phyloP scores from a whole-genome alignment of 1,140 invertebrate genomes.

The Metaphire vulgaris region DNA sequence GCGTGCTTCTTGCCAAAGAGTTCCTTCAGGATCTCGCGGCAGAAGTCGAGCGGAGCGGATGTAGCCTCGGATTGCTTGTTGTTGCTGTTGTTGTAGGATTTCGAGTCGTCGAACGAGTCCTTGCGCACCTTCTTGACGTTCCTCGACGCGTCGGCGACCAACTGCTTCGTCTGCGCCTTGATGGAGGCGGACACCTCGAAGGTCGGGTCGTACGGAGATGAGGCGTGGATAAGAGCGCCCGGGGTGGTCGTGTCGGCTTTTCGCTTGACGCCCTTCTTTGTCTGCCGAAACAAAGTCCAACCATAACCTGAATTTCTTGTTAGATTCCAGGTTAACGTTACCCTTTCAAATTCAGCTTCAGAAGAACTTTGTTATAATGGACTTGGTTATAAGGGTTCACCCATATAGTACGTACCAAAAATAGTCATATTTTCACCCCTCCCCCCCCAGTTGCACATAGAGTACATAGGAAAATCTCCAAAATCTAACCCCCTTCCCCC shows the following conservation, averaged over 20 bases:
- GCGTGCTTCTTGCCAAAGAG: conserved; percentile 92
- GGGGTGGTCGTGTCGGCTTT: conserved; percentile 93
- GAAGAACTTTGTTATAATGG: no score
- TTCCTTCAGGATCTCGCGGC: conserved; percentile 90
- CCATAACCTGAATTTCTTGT: no score
- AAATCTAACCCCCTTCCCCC: no score
- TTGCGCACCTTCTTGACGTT: conserved; percentile 84
- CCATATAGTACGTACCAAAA: no score
- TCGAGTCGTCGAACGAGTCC: conserved; percentile 57
- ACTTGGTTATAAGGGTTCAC: no score
- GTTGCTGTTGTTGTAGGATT: conserved; percentile 44
- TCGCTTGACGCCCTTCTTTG: conserved; percentile 93
- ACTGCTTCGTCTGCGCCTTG: conserved; percentile 77
- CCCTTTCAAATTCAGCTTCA: no score
- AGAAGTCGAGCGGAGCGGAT: conserved; percentile 67
- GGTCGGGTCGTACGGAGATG: conserved; percentile 32
- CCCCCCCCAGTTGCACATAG: no score
- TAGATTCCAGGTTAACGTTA: no score
- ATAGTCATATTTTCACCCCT: no score
- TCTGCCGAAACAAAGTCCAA: no score
- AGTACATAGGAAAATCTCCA: no score
- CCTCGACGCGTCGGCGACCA: conserved; percentile 84
- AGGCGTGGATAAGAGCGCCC: conserved; percentile 35
- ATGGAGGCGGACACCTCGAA: conserved; percentile 50
- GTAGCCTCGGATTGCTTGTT: conserved; percentile 49